Base-by-base conservation (phyloP, 2,888 invertebrate species). In the Xestia sexstrigata region DNA sequence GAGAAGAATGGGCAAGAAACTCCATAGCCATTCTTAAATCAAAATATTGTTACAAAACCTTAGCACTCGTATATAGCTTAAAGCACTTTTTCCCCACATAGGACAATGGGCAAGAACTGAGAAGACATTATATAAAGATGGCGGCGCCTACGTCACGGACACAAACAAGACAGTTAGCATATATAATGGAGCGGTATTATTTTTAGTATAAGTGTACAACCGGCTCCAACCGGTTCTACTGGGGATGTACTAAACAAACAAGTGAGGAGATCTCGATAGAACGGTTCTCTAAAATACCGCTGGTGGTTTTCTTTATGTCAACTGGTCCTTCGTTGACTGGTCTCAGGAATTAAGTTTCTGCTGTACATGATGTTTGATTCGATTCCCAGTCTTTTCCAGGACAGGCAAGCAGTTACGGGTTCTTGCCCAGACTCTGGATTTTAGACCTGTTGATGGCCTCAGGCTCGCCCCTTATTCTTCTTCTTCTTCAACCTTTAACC, bases 91-190 rank as follows among this genome's bases (percentile, higher is more conserved):
- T 20, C 23, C 72, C 26, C 20, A 3, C 23, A 6, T 5, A 20
- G 65, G 45, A 67, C 72, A 67, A 30, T 39, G 35, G 15, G 4
- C 35, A 47, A 65, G 13, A 77, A 77, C 69, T 77, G 62, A 66
- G 62, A 77, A 77, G 68, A 78, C 70, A 70, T 72, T 83, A 71
- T 68, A 76, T 72, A 74, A 68, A 79, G 65, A 82, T 84, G 82
- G 73, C 63, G 55, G 47, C 17, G 74, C 13, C 81, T 75, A 82
- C 89, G 89, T 89, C 87, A 84, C 47, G 69, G 76, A 86, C 86
- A 89, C 88, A 91, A 92, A 92, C 92, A 92, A 91, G 90, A 89
- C 91, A 84, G 89, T 92, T 92, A 90, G 89, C 92, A 91, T 92
- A 88, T 87, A 77, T 90, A 90, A 91, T 91, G 83, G 81, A 85